Conservation (phyloP, 1,140 invertebrate genomes). For the Apis mellifera region Amel_HAv3.1 CM009939.2:7785001-7785500, state of each 20-base stretch:
- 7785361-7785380: background rate
- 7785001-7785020: background rate
- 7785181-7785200: background rate
- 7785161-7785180: too few species aligned
- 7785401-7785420: background rate
- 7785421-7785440: too few species aligned
- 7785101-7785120: too few species aligned
- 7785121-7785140: background rate
- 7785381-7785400: background rate
- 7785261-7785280: background rate
- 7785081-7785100: background rate
- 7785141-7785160: background rate
- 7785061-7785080: background rate
- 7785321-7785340: slow-evolving; percentile 4
- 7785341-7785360: slow-evolving; percentile 1
- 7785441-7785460: background rate
- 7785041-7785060: background rate
- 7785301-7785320: background rate
- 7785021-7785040: too few species aligned
- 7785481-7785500: background rate
- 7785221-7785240: background rate
- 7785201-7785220: background rate
- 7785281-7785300: background rate
- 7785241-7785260: background rate
- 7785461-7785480: background rate